Percentiles rank a stretch among this genome's conserved stretches.
phyloP scores from a whole-genome alignment of 2,888 invertebrate genomes.

The Perdita meconis region DNA sequence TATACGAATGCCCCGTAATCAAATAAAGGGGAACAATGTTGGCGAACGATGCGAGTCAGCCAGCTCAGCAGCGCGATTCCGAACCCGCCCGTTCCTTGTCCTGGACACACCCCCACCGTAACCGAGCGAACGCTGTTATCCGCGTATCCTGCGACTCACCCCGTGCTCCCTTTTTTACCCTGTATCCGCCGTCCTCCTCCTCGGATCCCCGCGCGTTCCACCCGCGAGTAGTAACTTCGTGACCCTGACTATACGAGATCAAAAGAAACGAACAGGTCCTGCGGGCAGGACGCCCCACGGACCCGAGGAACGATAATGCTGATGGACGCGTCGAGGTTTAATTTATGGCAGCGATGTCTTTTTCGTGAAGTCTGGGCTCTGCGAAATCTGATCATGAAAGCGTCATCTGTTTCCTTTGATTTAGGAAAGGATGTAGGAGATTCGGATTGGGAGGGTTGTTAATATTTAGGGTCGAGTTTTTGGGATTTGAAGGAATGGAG shows the following conservation, averaged over 20 bases:
- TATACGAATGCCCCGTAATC: constrained; percentile 83
- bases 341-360: neutral
- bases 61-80: constrained; percentile 83
- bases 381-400: no score
- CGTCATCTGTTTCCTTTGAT: no score
- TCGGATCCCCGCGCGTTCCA: constrained; percentile 9
- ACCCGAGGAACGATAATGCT: neutral
- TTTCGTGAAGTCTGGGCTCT: no score
- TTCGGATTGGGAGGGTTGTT: no score
- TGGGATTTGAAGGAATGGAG: no score
- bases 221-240: constrained; percentile 25
- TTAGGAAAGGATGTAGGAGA: neutral
- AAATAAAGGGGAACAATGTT: constrained; percentile 84
- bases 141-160: constrained; percentile 70
- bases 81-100: constrained; percentile 84
- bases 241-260: neutral
- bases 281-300: neutral
- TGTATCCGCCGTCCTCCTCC: constrained; percentile 6
- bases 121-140: constrained; percentile 77
- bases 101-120: constrained; percentile 84
- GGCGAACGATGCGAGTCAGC: constrained; percentile 81
- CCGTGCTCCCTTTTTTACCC: constrained; percentile 60
- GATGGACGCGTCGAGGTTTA: constrained; percentile 3
- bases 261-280: constrained; percentile 19
- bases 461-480: no score